These are phyloP conservation scores for Cyclura pinguis DNA, from an alignment of 2,797 vertebrate genomes.

Conservation along the genomic window DNA sequence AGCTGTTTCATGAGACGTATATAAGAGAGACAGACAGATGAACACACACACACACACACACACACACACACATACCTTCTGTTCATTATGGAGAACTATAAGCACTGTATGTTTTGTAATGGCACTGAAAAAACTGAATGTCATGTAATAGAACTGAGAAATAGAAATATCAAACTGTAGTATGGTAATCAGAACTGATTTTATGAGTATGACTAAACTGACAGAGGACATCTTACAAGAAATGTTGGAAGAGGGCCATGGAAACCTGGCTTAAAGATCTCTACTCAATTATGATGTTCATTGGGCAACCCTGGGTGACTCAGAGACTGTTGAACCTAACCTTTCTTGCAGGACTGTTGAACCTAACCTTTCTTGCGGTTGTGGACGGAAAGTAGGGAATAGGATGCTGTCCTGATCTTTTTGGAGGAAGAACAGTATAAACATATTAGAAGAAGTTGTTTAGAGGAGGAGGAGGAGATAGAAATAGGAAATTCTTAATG, in stretches of 20 bases:
- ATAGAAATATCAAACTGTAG: constrained; percentile 39
- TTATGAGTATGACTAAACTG: constrained; percentile 30
- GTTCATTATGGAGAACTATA: neutral
- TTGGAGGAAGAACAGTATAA: neutral
- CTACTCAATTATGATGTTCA: neutral
- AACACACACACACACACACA: too few species aligned
- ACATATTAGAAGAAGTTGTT: too few species aligned
- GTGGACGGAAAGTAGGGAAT: neutral
- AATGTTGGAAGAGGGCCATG: neutral
- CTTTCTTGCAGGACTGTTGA: neutral
- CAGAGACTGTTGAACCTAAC: neutral
- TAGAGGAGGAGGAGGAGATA: neutral
- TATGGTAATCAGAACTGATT: constrained; percentile 28
- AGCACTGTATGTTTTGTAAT: neutral
- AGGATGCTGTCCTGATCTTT: neutral
- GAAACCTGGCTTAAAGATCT: neutral
- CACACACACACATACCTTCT: too few species aligned
- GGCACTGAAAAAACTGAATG: neutral
- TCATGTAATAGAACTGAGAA: constrained; percentile 29
- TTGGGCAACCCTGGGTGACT: neutral
- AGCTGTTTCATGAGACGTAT: too few species aligned
- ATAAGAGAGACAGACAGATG: too few species aligned
- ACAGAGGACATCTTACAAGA: neutral
- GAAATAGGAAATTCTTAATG: constrained; percentile 1
- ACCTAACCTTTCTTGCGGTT: neutral